Base-by-base conservation (phyloP, 2,113 vertebrate genomes). In the Xenopus laevis region DNA sequence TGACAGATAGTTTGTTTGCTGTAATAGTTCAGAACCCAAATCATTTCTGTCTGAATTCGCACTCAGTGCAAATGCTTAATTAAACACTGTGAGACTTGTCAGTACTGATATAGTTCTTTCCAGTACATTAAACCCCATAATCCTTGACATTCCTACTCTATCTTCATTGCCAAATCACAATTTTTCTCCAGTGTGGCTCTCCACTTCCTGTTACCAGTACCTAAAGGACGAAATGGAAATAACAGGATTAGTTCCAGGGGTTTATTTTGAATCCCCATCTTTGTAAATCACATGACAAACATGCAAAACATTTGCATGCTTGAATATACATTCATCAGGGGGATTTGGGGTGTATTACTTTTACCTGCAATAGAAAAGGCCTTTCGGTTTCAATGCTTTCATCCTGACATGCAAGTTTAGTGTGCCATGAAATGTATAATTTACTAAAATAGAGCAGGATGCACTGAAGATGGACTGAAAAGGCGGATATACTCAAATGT, bases 31-130 rank as follows among this genome's bases (percentile, higher is more conserved):
- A 79, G 75, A 77, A 78, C 80, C 78, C 72, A 50, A 83, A 83
- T 77, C 77, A 33, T 81, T 80, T 64, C 82, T 78, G 53, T 85
- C 85, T 84, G 79, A 82, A 71, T 82, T 78, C 84, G 82, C 78
- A 77, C 80, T 87, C 83, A 80, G 81, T 81, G 85, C 87, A 84
- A 88, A 82, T 84, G 87, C 91, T 91, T 90, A 84, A 88, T 89
- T 86, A 86, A 89, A 83, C 82, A 80, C 81, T 81, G 82, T 86
- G 84, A 89, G 85, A 87, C 87, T 87, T 90, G 89, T 90, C 87
- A 86, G 81, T 87, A 87, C 84, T 74, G 62, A 86, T 91, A 83
- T 89, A 86, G 84, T 86, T 85, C 86, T 86, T 86, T 86, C 85
- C 83, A 83, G 79, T 79, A 83, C 85, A 87, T 90, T 87, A 82